Base-by-base conservation (phyloP, 35 echinoderm and acorn worm genomes). In the Ophioderma brevispina region DNA sequence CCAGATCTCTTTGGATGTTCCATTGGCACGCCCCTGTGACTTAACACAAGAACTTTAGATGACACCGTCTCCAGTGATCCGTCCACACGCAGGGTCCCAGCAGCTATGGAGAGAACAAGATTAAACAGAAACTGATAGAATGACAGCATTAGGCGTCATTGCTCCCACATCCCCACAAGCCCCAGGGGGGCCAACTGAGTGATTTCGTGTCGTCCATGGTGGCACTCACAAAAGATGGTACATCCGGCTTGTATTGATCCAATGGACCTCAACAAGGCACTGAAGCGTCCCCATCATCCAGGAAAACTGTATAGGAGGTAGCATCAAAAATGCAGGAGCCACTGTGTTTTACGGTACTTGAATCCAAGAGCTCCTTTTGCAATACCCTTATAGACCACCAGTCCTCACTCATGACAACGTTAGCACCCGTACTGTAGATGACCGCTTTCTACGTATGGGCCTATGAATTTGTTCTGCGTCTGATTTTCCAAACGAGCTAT, bases 141-240 rank as follows among this genome's bases (percentile, higher is more conserved):
- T 23, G 32, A n/a, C n/a, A 15, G 39, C 34, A 37, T 14, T 40
- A 81, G 21, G n/a, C n/a, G 83, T 92, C 0, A 92, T 91, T 28
- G 23, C 76, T 14, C 80, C 83, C 40, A 33, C 64, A 38, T 40
- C 11, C 0, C 80, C 88, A 38, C n/a, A n/a, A n/a, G n/a, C n/a
- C n/a, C n/a, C n/a, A n/a, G n/a, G n/a, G n/a, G n/a, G n/a, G n/a
- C 80, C 92, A 25, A 88, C 92, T 31, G 85, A 87, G 34, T 87
- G 85, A 36, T 78, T 93, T 36, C n/a, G n/a, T n/a, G n/a, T 87
- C 91, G 0, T 88, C 91, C 33, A 93, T 93, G 85, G 85, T 31
- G n/a, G 85, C 84, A 33, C 38, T 55, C 76, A 19, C 87, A 88
- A 36, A 93, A 15, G 25, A 52, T 28, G 17, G 38, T 81, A 39